Conservation (phyloP, 2,888 invertebrate species). For the Ochlodes sylvanus region DNA sequence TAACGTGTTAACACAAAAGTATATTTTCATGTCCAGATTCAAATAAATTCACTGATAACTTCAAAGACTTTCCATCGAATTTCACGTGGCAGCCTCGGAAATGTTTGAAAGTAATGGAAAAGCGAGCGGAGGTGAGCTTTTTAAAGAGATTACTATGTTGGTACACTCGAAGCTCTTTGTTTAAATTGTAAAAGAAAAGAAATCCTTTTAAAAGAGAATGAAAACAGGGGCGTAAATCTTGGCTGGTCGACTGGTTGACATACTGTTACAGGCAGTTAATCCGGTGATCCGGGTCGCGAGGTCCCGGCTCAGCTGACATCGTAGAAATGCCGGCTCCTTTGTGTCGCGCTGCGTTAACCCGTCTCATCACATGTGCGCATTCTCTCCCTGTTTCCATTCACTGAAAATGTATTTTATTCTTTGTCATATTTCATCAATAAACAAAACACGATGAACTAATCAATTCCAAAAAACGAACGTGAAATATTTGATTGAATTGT, state of each 20-base stretch:
- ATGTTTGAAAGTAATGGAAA: slow-evolving; percentile 24
- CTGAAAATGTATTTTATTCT: slow-evolving; percentile 7
- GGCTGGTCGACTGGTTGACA: slow-evolving; percentile 71
- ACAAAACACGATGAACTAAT: slow-evolving; percentile 16
- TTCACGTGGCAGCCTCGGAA: slow-evolving; percentile 16
- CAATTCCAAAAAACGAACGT: slow-evolving; percentile 19
- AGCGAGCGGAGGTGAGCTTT: slow-evolving; percentile 25
- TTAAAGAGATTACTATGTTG: slow-evolving; percentile 32
- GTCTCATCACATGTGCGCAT: slow-evolving; percentile 60
- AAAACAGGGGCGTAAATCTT: slow-evolving; percentile 76
- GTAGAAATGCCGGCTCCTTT: slow-evolving; percentile 62
- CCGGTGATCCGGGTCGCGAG: slow-evolving; percentile 74
- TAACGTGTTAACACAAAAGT: slow-evolving; percentile 57
- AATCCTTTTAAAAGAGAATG: slow-evolving; percentile 64
- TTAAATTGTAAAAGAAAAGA: slow-evolving; percentile 35
- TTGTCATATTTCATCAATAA: slow-evolving; percentile 19
- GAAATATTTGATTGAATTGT: slow-evolving; percentile 24
- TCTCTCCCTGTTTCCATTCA: slow-evolving; percentile 28
- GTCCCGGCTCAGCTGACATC: slow-evolving; percentile 64
- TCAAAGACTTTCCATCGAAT: slow-evolving; percentile 22
- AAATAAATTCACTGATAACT: slow-evolving; percentile 41
- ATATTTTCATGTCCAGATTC: slow-evolving; percentile 49
- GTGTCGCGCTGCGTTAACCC: slow-evolving; percentile 61
- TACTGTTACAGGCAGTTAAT: slow-evolving; percentile 80
- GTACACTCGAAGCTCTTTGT: slow-evolving; percentile 26